phyloP scores from a whole-genome alignment of 1,140 invertebrate species.

The Mya arenaria region DNA sequence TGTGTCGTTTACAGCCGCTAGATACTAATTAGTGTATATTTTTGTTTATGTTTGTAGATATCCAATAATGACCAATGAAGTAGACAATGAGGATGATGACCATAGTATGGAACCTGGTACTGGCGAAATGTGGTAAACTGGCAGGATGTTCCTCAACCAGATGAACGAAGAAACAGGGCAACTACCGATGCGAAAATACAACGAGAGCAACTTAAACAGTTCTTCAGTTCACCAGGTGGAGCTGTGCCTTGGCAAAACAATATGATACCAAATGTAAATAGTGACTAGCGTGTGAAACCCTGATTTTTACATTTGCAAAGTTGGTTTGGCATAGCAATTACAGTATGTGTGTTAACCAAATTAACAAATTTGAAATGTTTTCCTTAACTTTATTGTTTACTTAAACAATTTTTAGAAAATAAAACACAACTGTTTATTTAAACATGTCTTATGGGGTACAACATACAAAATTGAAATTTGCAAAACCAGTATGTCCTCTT shows the following conservation, averaged over 20 bases:
- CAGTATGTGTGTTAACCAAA: not conserved
- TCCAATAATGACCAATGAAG: constrained; percentile 8
- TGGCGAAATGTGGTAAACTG: not conserved
- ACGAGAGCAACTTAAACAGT: not conserved
- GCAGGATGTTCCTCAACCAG: constrained; percentile 6
- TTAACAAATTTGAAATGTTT: not conserved
- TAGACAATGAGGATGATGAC: not conserved
- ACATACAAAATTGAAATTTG: not conserved
- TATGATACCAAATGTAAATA: not conserved
- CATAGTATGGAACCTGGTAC: not conserved
- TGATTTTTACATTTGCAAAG: constrained; percentile 15
- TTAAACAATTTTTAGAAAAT: not conserved
- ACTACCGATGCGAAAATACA: constrained; percentile 1
- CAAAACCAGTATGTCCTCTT: constrained; percentile 23
- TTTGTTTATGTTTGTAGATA: constrained; percentile 31
- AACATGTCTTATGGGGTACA: not conserved
- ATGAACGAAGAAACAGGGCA: constrained; percentile 14
- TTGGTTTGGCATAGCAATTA: constrained; percentile 24
- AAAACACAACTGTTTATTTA: not conserved
- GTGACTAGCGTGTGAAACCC: not conserved
- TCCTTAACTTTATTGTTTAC: not conserved
- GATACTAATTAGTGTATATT: constrained; percentile 38
- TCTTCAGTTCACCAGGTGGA: not conserved
- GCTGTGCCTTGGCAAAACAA: not conserved
- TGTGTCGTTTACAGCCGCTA: constrained; percentile 20